These are phyloP conservation scores for Coptotermes formosanus DNA, from an alignment of 1,140 invertebrate species.

Conservation along the genomic window DNA sequence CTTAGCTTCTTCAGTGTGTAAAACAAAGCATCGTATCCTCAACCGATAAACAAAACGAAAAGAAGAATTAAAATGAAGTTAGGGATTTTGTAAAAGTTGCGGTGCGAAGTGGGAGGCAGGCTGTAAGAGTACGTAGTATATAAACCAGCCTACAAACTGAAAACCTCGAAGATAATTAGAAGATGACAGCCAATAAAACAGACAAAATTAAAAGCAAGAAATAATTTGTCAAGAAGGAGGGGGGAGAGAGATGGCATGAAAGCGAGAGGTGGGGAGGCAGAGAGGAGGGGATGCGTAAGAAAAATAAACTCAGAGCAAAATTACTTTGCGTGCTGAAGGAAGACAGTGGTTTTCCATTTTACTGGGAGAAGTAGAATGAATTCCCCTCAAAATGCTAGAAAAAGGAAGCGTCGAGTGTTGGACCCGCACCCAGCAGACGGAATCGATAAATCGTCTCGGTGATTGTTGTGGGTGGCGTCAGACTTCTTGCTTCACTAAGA, in stretches of 20 bases:
- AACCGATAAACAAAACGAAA: too few species aligned
- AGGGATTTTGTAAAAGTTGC: too few species aligned
- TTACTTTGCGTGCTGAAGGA: slow-evolving; percentile 4
- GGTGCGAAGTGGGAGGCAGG: neutral
- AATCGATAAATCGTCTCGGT: neutral
- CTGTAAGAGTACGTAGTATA: neutral
- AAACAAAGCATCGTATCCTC: too few species aligned
- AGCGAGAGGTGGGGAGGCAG: neutral
- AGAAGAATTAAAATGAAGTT: too few species aligned
- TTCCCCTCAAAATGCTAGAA: too few species aligned
- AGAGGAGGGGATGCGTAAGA: neutral
- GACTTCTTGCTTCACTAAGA: neutral
- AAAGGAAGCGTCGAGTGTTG: neutral
- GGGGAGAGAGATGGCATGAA: neutral
- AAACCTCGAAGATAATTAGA: neutral
- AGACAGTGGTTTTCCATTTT: slow-evolving; percentile 8
- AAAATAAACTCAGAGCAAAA: slow-evolving; percentile 1
- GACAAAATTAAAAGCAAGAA: neutral
- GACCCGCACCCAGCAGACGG: neutral
- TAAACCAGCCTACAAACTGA: too few species aligned
- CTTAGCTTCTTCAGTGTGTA: too few species aligned
- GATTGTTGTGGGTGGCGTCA: neutral
- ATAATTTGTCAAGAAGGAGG: neutral
- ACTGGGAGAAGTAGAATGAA: neutral
- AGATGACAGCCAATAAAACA: neutral